phyloP scores from a whole-genome alignment of 2,113 vertebrate genomes.

The Leptobrachium leishanense region DNA sequence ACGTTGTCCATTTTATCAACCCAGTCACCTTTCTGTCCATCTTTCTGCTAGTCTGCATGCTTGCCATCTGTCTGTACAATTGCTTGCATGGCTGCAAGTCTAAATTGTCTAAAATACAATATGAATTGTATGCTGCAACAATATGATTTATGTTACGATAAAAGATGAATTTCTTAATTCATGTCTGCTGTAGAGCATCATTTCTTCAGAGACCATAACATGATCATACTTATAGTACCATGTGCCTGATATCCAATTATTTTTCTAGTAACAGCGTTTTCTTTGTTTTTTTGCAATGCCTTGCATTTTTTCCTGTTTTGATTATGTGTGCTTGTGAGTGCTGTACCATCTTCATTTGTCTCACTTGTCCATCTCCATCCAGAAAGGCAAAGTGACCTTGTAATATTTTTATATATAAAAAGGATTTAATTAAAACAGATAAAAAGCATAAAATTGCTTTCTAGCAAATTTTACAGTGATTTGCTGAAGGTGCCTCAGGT shows the following conservation, averaged over 20 bases:
- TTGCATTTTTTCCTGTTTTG: background rate
- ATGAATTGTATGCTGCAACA: no score
- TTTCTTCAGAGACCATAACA: background rate
- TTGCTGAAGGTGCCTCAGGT: conserved; percentile 8
- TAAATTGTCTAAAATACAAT: no score
- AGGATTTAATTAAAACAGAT: background rate
- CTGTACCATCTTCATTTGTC: background rate
- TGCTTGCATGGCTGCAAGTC: no score
- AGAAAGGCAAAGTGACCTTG: conserved; percentile 10
- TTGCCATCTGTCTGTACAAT: no score
- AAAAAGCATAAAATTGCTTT: conserved; percentile 26
- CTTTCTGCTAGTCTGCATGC: no score
- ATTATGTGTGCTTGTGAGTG: background rate
- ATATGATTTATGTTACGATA: no score
- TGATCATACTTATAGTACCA: background rate
- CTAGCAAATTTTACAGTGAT: background rate
- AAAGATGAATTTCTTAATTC: no score
- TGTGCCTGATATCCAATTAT: background rate
- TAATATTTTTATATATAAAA: background rate
- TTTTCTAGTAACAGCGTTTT: background rate
- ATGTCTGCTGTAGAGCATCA: no score
- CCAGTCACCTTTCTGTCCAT: no score
- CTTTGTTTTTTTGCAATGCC: background rate
- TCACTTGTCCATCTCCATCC: background rate
- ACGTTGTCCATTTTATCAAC: no score